A percentile compares a stretch with the other conserved stretches of the same genome.
Evolutionary conservation across 1,140 invertebrate species (phyloP).

Genomic region (Zophobas atratus): DNA sequence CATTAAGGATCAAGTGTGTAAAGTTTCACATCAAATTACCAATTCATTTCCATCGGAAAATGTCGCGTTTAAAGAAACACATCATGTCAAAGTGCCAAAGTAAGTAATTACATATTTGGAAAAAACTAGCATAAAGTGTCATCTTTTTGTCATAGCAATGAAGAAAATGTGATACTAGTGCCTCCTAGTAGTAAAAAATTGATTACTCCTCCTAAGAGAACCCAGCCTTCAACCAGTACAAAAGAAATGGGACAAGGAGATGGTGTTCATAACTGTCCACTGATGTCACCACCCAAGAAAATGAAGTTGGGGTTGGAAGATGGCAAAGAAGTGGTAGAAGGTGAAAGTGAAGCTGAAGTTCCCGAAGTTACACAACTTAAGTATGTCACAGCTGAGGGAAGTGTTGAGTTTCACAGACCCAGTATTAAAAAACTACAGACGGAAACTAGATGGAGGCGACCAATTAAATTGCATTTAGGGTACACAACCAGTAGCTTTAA

Average conservation of each 20-base stretch:
- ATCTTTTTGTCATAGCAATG: neutral
- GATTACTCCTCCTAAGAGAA: constrained; percentile 54
- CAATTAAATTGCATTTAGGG: constrained; percentile 72
- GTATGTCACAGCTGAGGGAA: constrained; percentile 67
- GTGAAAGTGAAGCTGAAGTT: constrained; percentile 28
- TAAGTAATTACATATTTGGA: constrained; percentile 46
- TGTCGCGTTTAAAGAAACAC: constrained; percentile 18
- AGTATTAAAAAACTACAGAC: constrained; percentile 69
- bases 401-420: constrained; percentile 71
- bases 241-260: constrained; percentile 58
- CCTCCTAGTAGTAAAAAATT: neutral
- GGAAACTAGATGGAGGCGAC: constrained; percentile 72
- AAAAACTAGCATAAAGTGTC: too few species aligned
- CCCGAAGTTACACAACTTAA: constrained; percentile 51
- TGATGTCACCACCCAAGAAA: constrained; percentile 57
- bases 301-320: constrained; percentile 39
- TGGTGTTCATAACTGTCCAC: constrained; percentile 49
- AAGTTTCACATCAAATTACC: constrained; percentile 60
- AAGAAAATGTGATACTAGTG: constrained; percentile 20
- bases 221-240: constrained; percentile 46
- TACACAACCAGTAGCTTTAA: constrained; percentile 70
- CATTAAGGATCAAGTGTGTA: constrained; percentile 57
- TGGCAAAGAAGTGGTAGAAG: constrained; percentile 53
- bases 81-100: constrained; percentile 53
- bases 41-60: constrained; percentile 38